These are phyloP conservation scores for Scolanthus callimorphus DNA, from an alignment of 92 coral and sea anemone genomes.

Conservation along the genomic window DNA sequence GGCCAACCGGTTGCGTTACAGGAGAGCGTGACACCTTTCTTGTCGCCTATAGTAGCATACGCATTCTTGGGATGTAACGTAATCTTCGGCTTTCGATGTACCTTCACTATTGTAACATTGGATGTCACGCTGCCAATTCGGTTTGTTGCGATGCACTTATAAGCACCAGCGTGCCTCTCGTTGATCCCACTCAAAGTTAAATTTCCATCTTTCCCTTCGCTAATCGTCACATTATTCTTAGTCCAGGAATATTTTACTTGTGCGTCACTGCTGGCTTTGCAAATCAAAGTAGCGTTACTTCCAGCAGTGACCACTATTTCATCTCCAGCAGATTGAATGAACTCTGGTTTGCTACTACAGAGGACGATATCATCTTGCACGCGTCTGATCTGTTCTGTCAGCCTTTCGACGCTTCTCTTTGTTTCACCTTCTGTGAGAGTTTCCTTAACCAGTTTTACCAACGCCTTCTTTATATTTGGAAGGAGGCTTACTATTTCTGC, in stretches of 20 bases:
- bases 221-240: background rate
- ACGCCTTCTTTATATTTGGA: background rate
- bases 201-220: background rate
- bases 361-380: background rate
- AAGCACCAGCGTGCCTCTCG: background rate
- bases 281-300: background rate
- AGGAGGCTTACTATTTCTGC: background rate
- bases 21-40: background rate
- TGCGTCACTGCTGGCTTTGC: background rate
- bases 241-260: background rate
- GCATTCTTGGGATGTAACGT: background rate
- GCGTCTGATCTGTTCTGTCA: background rate
- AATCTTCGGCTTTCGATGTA: background rate
- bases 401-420: background rate
- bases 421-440: background rate
- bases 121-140: background rate
- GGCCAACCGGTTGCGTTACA: background rate
- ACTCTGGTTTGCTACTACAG: background rate
- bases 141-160: background rate
- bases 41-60: background rate
- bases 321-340: background rate
- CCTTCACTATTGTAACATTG: background rate
- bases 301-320: background rate
- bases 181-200: background rate
- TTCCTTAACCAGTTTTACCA: background rate